These are phyloP conservation scores for Schizotus pectinicornis DNA, from an alignment of 2,888 invertebrate genomes.

Conservation along the genomic window DNA sequence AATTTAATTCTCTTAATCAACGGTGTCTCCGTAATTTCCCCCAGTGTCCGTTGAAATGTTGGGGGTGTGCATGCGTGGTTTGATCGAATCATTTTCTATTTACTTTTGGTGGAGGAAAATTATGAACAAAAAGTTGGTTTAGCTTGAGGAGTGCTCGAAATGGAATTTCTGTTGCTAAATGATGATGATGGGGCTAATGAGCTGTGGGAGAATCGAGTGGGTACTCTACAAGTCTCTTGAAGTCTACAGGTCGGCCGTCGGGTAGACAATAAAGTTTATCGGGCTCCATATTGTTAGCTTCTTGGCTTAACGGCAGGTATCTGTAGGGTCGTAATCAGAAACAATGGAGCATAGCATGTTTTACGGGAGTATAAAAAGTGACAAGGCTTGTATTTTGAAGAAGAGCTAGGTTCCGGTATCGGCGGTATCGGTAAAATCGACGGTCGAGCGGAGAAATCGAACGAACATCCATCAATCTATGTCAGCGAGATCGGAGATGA, in stretches of 20 bases:
- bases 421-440: conserved; percentile 27
- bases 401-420: conserved; percentile 27
- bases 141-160: too few species aligned
- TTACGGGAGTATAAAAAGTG: conserved; percentile 31
- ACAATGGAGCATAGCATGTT: conserved; percentile 31
- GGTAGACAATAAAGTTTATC: conserved; percentile 10
- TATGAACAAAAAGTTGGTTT: too few species aligned
- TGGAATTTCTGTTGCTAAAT: too few species aligned
- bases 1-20: conserved; percentile 23
- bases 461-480: conserved; percentile 50
- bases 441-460: conserved; percentile 37
- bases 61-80: conserved; percentile 1
- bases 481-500: conserved; percentile 50
- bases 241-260: conserved; percentile 1
- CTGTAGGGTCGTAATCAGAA: conserved; percentile 24
- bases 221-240: not conserved
- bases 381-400: conserved; percentile 34
- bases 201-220: too few species aligned
- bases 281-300: conserved; percentile 16
- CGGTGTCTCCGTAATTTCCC: conserved; percentile 13
- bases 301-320: conserved; percentile 17
- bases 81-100: too few species aligned
- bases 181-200: too few species aligned
- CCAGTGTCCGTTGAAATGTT: conserved; percentile 6
- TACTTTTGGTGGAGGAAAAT: too few species aligned